A percentile compares a stretch with the other conserved stretches of the same genome.
Conservation (phyloP, 2,888 invertebrate species). For the Drosophila meridiana region DNA sequence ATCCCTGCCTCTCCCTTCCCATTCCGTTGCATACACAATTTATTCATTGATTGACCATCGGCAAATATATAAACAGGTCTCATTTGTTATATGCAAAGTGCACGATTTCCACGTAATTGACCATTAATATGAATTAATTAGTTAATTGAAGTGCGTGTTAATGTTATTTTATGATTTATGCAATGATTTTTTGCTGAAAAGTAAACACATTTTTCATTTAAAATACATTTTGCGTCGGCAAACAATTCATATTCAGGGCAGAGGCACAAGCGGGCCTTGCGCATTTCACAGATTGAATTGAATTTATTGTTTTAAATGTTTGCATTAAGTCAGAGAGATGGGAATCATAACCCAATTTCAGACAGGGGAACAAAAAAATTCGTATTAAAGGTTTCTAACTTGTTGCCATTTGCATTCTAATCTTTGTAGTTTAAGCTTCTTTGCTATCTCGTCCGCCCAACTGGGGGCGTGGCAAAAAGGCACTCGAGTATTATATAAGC, state of each 20-base stretch:
- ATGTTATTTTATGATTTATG: slow-evolving; percentile 8
- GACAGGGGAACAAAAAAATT: too few species aligned
- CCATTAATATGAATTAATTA: slow-evolving; percentile 7
- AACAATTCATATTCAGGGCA: neutral
- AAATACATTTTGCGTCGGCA: neutral
- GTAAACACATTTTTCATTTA: slow-evolving; percentile 2
- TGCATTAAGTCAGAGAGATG: neutral
- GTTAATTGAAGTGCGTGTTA: slow-evolving; percentile 7
- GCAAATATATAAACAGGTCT: neutral
- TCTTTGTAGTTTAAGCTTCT: too few species aligned
- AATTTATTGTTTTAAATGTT: neutral
- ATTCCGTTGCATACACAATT: neutral
- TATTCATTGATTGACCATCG: neutral
- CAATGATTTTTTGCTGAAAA: neutral
- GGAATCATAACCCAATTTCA: too few species aligned
- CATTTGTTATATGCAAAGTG: neutral
- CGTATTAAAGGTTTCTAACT: too few species aligned
- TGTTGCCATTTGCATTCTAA: too few species aligned
- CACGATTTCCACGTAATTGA: neutral
- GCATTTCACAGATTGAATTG: neutral
- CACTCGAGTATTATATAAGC: too few species aligned
- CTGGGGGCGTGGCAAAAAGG: too few species aligned
- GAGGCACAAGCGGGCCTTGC: neutral
- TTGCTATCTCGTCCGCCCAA: too few species aligned
- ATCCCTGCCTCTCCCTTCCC: neutral